Conservation (phyloP, 2,888 invertebrate species). For the Meteorus colon region DNA sequence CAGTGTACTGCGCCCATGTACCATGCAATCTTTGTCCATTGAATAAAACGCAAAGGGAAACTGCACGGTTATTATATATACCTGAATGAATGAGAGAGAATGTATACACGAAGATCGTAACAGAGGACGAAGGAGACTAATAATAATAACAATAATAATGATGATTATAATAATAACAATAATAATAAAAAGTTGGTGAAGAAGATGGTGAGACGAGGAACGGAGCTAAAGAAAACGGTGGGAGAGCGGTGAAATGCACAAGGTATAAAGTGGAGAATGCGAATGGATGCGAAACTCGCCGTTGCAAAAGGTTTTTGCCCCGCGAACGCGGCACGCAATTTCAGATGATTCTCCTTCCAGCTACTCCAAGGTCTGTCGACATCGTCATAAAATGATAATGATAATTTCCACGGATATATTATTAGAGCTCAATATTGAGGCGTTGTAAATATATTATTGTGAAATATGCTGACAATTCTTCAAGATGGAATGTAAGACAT, state of each 20-base stretch:
- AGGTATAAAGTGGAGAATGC: slow-evolving; percentile 53
- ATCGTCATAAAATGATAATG: no score
- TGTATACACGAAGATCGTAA: slow-evolving; percentile 50
- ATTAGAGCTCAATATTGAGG: neutral
- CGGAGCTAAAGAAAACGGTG: neutral
- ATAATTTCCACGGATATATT: neutral
- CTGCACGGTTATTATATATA: slow-evolving; percentile 71
- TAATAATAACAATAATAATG: slow-evolving; percentile 46
- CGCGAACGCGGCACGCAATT: slow-evolving; percentile 61
- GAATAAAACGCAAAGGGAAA: slow-evolving; percentile 71
- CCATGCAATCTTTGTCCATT: slow-evolving; percentile 73
- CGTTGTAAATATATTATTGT: neutral
- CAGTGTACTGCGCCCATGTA: slow-evolving; percentile 64
- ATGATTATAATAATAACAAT: neutral
- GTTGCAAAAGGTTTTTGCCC: slow-evolving; percentile 60
- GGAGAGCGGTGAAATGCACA: slow-evolving; percentile 55
- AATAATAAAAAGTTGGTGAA: slow-evolving; percentile 22
- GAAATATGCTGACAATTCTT: neutral
- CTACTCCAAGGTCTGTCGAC: neutral
- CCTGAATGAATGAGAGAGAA: slow-evolving; percentile 67
- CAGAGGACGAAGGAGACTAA: slow-evolving; percentile 45
- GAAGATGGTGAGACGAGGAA: neutral
- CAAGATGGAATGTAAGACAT: neutral
- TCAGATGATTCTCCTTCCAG: slow-evolving; percentile 41
- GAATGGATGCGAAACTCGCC: slow-evolving; percentile 59